phyloP scores from a whole-genome alignment of 30 jellyfish, hydroid and myxozoan species.

The Aurelia aurita region DNA sequence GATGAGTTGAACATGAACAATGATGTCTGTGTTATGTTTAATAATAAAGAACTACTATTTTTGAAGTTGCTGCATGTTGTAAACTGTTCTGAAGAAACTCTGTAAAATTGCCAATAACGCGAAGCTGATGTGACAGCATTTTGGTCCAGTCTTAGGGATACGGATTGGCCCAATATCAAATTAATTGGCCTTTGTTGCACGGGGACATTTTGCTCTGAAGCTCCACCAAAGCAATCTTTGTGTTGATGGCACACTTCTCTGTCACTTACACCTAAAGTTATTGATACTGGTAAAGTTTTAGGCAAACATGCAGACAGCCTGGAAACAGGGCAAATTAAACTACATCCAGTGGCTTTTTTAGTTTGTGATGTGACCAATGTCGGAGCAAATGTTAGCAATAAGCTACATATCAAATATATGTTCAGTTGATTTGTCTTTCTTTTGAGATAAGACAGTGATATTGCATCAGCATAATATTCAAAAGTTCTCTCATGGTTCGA shows the following conservation, averaged over 20 bases:
- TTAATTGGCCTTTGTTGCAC: constrained; percentile 68
- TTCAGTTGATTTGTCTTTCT: neutral
- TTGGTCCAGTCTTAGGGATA: constrained; percentile 25
- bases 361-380: constrained; percentile 9
- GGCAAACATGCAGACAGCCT: constrained; percentile 58
- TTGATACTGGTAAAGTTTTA: neutral
- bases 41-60: neutral
- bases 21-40: constrained; percentile 33
- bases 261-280: constrained; percentile 49
- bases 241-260: constrained; percentile 44
- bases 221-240: constrained; percentile 51
- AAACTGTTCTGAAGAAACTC: constrained; percentile 33
- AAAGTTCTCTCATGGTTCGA: neutral
- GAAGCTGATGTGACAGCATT: neutral
- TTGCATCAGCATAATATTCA: constrained; percentile 41
- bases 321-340: constrained; percentile 27
- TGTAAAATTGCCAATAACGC: constrained; percentile 41
- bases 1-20: constrained; percentile 28
- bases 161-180: constrained; percentile 24
- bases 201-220: constrained; percentile 10
- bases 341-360: constrained; percentile 8
- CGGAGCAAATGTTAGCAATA: neutral
- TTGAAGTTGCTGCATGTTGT: constrained; percentile 5
- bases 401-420: neutral
- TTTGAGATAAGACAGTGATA: neutral